Conservation (phyloP, 2,113 vertebrate genomes). For the Rhinolophus sinicus region DNA sequence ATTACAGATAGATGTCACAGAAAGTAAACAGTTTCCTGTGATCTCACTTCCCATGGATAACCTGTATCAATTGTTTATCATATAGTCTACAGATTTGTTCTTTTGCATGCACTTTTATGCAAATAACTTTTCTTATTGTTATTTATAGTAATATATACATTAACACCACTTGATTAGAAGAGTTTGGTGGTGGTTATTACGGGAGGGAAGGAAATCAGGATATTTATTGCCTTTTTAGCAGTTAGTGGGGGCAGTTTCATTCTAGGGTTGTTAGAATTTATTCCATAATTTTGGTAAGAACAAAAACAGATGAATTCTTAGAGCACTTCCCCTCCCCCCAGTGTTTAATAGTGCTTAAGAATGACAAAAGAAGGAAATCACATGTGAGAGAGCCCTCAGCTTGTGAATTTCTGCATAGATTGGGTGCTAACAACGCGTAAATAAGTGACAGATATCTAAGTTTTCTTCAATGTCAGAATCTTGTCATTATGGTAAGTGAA, state of each 20-base stretch:
- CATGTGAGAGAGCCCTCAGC: background rate
- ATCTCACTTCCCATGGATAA: background rate
- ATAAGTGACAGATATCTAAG: constrained; percentile 37
- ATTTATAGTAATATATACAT: background rate
- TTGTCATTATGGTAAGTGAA: constrained; percentile 40
- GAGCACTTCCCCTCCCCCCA: background rate
- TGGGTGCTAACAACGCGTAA: constrained; percentile 22
- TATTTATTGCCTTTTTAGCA: background rate
- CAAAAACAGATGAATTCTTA: background rate
- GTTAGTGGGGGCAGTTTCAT: background rate
- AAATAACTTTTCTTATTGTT: background rate
- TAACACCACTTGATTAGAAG: background rate
- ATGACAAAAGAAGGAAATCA: background rate
- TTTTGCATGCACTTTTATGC: background rate
- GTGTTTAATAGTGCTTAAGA: constrained; percentile 51
- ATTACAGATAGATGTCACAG: background rate
- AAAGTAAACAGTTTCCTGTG: background rate
- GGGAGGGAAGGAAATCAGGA: background rate
- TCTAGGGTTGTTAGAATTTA: constrained; percentile 34
- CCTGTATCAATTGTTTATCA: background rate
- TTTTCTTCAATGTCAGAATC: constrained; percentile 58
- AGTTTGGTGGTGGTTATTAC: background rate
- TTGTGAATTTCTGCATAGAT: background rate
- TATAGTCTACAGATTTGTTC: background rate
- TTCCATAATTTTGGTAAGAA: background rate